phyloP scores from a whole-genome alignment of 1,140 invertebrate species.

The Bombus pascuorum region DNA sequence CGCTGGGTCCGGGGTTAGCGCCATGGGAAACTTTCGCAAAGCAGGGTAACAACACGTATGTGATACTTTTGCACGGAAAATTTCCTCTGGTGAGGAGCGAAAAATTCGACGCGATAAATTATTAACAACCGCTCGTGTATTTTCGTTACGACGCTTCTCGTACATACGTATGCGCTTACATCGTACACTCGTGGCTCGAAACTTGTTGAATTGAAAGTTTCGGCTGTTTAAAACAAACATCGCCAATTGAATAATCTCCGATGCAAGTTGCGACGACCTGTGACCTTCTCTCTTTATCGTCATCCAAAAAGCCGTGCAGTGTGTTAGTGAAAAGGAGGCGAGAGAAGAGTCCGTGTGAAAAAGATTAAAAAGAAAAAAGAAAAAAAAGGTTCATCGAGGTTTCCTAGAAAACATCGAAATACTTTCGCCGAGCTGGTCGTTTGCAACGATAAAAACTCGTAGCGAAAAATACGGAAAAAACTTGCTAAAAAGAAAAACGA shows the following conservation, averaged over 20 bases:
- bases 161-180: too few species aligned
- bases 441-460: not conserved
- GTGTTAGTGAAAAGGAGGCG: constrained; percentile 42
- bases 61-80: not conserved
- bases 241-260: constrained; percentile 15
- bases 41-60: constrained; percentile 2
- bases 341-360: constrained; percentile 24
- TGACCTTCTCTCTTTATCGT: constrained; percentile 31
- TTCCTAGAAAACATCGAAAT: too few species aligned
- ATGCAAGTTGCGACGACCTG: not conserved
- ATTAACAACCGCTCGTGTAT: constrained; percentile 11
- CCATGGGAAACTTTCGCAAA: constrained; percentile 56
- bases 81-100: not conserved
- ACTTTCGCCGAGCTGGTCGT: too few species aligned
- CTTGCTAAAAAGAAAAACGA: not conserved
- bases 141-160: too few species aligned
- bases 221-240: not conserved
- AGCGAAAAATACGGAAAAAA: not conserved
- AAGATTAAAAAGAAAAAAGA: not conserved
- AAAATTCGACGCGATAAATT: constrained; percentile 26
- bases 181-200: not conserved
- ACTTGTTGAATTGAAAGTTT: constrained; percentile 11
- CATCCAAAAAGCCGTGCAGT: constrained; percentile 57
- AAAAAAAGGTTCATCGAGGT: not conserved
- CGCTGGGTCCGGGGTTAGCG: constrained; percentile 29